These are phyloP conservation scores for Diarsia rubi DNA, from an alignment of 2,888 invertebrate genomes.

Conservation along the genomic window DNA sequence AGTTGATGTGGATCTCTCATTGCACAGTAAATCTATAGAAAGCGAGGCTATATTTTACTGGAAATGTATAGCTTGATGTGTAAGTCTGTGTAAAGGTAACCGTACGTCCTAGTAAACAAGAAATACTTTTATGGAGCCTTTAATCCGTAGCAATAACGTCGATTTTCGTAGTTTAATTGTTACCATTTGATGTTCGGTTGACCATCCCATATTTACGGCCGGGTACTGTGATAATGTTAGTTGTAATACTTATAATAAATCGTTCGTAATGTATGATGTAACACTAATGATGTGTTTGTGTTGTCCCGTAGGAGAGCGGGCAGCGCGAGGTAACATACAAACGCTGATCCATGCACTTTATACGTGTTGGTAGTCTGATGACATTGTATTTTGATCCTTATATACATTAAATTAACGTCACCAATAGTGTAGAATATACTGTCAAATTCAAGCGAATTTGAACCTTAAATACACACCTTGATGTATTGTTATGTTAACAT, in stretches of 20 bases:
- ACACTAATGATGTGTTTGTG: constrained; percentile 85
- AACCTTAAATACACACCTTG: not conserved
- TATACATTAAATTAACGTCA: fast-evolving
- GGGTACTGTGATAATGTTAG: constrained; percentile 13
- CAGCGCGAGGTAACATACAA: constrained; percentile 92
- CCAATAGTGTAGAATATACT: not conserved
- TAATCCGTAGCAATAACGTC: not conserved
- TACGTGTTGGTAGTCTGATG: constrained; percentile 77
- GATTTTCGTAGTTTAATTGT: not conserved
- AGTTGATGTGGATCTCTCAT: no score
- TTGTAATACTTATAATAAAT: constrained; percentile 35
- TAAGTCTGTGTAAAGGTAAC: not conserved
- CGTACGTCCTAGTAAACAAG: not conserved
- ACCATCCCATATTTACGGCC: not conserved
- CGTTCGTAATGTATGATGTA: constrained; percentile 45
- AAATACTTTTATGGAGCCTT: not conserved
- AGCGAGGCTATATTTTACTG: no score
- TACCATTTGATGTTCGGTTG: not conserved
- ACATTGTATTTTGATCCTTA: constrained; percentile 70
- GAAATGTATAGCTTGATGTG: no score
- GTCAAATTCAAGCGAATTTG: not conserved
- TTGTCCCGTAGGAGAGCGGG: constrained; percentile 93
- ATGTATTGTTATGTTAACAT: not conserved
- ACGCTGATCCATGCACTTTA: constrained; percentile 86
- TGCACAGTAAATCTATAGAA: no score